Evolutionary conservation across 2,113 vertebrate genomes (phyloP).

Genomic region (Antechinus stuartii): DNA sequence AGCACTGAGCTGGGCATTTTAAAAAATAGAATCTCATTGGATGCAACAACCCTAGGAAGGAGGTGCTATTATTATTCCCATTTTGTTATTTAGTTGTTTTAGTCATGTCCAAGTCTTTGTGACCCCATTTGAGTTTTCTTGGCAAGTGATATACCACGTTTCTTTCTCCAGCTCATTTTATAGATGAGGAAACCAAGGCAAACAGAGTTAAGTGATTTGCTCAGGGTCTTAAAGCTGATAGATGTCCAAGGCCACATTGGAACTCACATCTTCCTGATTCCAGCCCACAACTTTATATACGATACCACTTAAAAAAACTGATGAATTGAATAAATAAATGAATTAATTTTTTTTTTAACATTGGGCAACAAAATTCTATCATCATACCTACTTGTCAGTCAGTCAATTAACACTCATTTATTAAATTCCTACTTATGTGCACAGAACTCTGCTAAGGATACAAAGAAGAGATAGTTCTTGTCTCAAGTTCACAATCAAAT

Average conservation of each 20-base stretch:
- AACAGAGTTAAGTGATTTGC: not conserved
- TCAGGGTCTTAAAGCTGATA: not conserved
- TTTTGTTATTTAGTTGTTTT: not conserved
- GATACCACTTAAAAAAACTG: not conserved
- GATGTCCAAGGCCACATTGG: not conserved
- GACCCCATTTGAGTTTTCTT: not conserved
- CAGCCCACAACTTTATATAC: not conserved
- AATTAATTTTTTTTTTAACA: not conserved
- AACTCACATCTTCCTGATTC: not conserved
- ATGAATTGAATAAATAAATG: not conserved
- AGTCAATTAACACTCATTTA: not conserved
- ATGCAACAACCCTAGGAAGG: not conserved
- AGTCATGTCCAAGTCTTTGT: not conserved
- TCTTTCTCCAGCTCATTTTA: not conserved
- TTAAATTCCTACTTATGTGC: not conserved
- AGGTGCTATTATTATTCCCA: not conserved
- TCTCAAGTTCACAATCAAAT: not conserved
- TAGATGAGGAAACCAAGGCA: not conserved
- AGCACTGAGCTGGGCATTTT: not conserved
- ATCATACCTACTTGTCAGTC: not conserved
- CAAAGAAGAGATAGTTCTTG: not conserved
- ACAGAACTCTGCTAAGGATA: not conserved
- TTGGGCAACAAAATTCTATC: not conserved
- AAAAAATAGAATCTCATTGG: not conserved
- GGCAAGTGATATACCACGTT: not conserved